These are phyloP conservation scores for Hafferia zeledoni DNA, from an alignment of 2,797 vertebrate genomes.

Conservation along the genomic window DNA sequence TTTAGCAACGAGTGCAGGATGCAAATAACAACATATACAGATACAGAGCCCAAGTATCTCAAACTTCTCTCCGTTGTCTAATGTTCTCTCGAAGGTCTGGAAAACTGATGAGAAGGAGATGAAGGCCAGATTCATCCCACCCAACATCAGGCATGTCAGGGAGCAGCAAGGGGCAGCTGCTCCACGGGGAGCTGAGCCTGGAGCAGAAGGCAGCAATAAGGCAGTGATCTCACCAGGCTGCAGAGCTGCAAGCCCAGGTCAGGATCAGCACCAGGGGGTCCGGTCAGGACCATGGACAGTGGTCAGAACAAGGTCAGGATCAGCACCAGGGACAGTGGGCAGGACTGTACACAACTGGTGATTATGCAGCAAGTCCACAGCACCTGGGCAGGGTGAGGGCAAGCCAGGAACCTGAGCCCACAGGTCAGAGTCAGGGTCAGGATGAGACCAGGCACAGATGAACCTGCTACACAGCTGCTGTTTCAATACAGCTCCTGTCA, in stretches of 20 bases:
- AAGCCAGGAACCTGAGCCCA: neutral
- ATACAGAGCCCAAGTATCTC: neutral
- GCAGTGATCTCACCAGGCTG: neutral
- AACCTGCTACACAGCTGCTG: neutral
- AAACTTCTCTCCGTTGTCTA: neutral
- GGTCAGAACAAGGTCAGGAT: no score
- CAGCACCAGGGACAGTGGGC: neutral
- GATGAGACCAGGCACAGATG: neutral
- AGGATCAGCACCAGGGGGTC: neutral
- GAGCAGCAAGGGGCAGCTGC: neutral
- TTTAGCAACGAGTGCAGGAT: accelerated
- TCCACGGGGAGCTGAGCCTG: neutral
- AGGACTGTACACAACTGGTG: neutral
- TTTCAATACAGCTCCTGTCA: neutral
- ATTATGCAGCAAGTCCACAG: neutral
- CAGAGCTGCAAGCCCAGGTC: neutral
- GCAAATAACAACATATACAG: no score
- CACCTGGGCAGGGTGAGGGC: neutral
- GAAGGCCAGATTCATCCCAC: neutral
- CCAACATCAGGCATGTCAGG: neutral
- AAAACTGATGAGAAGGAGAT: neutral
- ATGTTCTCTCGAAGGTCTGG: neutral
- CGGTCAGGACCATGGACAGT: neutral
- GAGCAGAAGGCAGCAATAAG: accelerated
- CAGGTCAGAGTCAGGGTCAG: neutral